phyloP scores from a whole-genome alignment of 1,140 invertebrate species.

The Rhyacophila brunnea region DNA sequence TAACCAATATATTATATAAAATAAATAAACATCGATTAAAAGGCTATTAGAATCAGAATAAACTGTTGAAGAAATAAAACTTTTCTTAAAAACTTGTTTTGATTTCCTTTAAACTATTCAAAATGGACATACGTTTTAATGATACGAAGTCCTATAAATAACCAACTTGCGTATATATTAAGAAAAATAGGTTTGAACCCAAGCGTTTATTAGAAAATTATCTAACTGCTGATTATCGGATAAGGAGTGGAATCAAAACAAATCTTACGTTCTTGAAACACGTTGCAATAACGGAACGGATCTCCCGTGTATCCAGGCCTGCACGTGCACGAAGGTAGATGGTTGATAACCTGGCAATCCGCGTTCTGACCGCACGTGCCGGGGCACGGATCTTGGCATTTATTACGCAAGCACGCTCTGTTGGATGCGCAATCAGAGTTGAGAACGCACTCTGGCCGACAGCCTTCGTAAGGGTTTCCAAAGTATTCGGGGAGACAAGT shows the following conservation, averaged over 20 bases:
- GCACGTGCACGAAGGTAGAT: conserved; percentile 64
- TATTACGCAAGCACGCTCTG: conserved; percentile 62
- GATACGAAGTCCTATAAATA: too few species aligned
- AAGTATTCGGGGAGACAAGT: conserved; percentile 66
- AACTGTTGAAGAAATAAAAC: too few species aligned
- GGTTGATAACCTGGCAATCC: conserved; percentile 64
- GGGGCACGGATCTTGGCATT: conserved; percentile 67
- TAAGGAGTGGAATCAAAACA: neutral
- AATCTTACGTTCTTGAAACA: conserved; percentile 54
- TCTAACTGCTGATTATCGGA: too few species aligned
- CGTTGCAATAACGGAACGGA: conserved; percentile 60
- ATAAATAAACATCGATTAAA: too few species aligned
- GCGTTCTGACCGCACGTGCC: conserved; percentile 67
- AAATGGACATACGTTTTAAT: too few species aligned
- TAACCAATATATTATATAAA: too few species aligned
- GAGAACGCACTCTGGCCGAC: conserved; percentile 67
- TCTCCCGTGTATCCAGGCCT: conserved; percentile 60
- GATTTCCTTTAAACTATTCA: too few species aligned
- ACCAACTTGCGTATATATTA: too few species aligned
- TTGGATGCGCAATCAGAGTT: conserved; percentile 64
- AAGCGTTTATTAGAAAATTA: too few species aligned
- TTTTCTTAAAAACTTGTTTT: too few species aligned
- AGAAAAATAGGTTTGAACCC: too few species aligned
- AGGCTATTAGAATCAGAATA: too few species aligned
- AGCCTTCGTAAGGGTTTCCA: conserved; percentile 72